Base-by-base conservation (phyloP, 2,797 vertebrate species). In the Falco novaeseelandiae region DNA sequence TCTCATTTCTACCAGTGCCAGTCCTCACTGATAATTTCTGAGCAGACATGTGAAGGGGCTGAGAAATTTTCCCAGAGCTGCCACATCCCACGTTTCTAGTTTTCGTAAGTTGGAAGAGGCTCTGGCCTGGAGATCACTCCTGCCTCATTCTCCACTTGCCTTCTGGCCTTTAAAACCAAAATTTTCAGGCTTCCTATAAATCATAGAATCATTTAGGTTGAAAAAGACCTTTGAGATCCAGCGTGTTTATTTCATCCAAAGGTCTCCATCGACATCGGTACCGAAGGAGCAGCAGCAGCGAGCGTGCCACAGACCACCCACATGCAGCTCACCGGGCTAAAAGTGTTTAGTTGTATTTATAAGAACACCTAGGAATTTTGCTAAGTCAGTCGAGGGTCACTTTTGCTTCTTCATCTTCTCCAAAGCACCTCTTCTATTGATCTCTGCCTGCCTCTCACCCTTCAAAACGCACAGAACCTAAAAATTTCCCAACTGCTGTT, bases 21-120 rank as follows among this genome's bases (percentile, higher is more conserved):
- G 20, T 40, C 71, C 52, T 51, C 18, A 14, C 8, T 44, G 46
- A 26, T 8, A 19, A 61, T 46, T 81, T 40, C 44, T 49, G 71
- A 77, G 66, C 36, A 72, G 27, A 49, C 13, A 10, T 22, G 8
- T 34, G 22, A 83, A 66, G 23, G 15, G 8, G 29, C 42, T 34
- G 23, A 32, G 52, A 36, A 74, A 30, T 12, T 19, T 72, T 25
- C 51, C 48, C 2, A 2, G 14, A 42, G n/a, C 29, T 79, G 54
- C 36, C 58, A 20, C 0, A 0, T 80, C 40, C 54, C 54, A 44
- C 71, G 9, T 2, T 72, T 79, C 49, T 36, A 26, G 22, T n/a
- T 83, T 61, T 76, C n/a, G 1, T 1, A 32, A 7, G 1, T 59
- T 40, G 59, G 55, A 44, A 90, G 38, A 73, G 0, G 0, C 3